Evolutionary conservation across 1,140 invertebrate species (phyloP).

Genomic region (Bombus pyrosoma): DNA sequence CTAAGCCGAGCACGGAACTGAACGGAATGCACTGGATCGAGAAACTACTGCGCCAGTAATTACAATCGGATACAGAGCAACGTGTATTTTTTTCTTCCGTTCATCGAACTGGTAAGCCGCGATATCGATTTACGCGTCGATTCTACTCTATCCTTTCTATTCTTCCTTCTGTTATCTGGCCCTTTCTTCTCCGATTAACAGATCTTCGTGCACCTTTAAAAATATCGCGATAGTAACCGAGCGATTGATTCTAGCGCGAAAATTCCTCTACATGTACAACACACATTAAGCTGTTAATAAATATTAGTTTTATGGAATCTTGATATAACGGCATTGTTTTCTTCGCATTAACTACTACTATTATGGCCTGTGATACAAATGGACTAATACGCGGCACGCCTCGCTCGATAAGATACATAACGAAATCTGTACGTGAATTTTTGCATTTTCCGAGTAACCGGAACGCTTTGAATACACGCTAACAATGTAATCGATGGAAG

Average conservation of each 20-base stretch:
- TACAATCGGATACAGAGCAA: not conserved
- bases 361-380: not conserved
- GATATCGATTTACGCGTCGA: not conserved
- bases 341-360: conserved; percentile 45
- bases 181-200: not conserved
- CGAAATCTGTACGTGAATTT: not conserved
- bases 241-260: conserved; percentile 3
- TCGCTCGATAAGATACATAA: not conserved
- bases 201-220: not conserved
- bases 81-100: not conserved
- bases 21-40: not conserved
- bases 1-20: not conserved
- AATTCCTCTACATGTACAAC: conserved; percentile 56
- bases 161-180: conserved; percentile 64
- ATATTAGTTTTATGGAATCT: conserved; percentile 72
- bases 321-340: conserved; percentile 47
- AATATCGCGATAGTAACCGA: not conserved
- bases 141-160: not conserved
- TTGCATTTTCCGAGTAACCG: not conserved
- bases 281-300: conserved; percentile 66
- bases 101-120: not conserved
- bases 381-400: not conserved
- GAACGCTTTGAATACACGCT: not conserved
- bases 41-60: not conserved
- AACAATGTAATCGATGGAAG: not conserved